phyloP scores from a whole-genome alignment of 2,888 invertebrate genomes.

The Dicranocentrus wangi region DNA sequence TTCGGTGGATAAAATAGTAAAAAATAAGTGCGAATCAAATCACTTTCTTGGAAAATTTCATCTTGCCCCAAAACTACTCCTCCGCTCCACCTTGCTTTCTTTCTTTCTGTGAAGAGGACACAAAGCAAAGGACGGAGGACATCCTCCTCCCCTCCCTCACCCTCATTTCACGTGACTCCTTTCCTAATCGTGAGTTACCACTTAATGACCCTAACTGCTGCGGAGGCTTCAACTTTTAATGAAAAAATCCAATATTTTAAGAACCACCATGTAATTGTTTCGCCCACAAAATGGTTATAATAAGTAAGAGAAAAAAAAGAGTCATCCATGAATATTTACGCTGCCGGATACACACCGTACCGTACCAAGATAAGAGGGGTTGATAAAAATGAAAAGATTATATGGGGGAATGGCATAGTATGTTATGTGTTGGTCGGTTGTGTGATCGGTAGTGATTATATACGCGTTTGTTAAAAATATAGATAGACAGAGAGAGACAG shows the following conservation, averaged over 20 bases:
- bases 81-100: constrained; percentile 8
- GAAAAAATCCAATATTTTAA: constrained; percentile 46
- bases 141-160: constrained; percentile 2
- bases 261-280: constrained; percentile 1
- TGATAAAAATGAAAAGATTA: constrained; percentile 28
- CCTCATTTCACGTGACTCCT: constrained; percentile 41
- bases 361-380: background rate
- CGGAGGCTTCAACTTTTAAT: constrained; percentile 14
- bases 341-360: too few relatives aligned
- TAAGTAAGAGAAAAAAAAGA: too few relatives aligned
- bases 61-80: constrained; percentile 11
- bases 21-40: too few relatives aligned
- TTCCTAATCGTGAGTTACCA: constrained; percentile 42
- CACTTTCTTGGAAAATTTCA: too few relatives aligned
- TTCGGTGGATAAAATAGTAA: too few relatives aligned
- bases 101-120: background rate
- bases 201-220: constrained; percentile 25
- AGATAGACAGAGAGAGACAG: constrained; percentile 13
- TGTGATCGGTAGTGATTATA: background rate
- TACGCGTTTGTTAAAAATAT: background rate
- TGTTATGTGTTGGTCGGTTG: too few relatives aligned
- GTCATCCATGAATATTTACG: too few relatives aligned
- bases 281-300: background rate
- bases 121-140: background rate
- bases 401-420: constrained; percentile 40